Evolutionary conservation across 2,797 vertebrate genomes (phyloP).

Genomic region (Oryzias sinensis): DNA sequence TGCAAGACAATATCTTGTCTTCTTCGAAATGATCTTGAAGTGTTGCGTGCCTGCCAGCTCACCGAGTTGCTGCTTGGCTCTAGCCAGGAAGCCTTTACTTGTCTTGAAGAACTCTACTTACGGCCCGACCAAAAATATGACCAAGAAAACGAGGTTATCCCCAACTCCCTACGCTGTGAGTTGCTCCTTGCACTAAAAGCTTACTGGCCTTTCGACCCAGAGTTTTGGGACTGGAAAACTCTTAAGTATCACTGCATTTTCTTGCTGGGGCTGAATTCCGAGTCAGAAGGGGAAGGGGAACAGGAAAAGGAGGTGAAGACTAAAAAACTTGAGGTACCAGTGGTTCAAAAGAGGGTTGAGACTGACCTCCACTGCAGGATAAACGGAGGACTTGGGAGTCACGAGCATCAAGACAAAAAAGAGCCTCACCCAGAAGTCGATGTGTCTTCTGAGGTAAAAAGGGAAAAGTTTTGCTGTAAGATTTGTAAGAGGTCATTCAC

Average conservation of each 20-base stretch:
- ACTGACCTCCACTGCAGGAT: conserved; percentile 30
- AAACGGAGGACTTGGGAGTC: conserved; percentile 46
- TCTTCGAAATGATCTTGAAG: conserved; percentile 92
- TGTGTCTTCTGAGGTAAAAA: conserved; percentile 64
- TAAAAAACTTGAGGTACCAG: conserved; percentile 71
- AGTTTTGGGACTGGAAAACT: conserved; percentile 99
- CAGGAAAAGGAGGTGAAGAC: conserved; percentile 68
- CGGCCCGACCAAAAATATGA: conserved; percentile 95
- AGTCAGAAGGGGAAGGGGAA: conserved; percentile 79
- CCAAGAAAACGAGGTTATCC: conserved; percentile 88
- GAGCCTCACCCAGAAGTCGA: conserved; percentile 14
- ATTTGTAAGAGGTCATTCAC: conserved; percentile 89
- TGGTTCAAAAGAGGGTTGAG: conserved; percentile 37
- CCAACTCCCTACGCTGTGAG: conserved; percentile 96
- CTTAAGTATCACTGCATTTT: conserved; percentile 90
- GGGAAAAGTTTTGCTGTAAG: conserved; percentile 88
- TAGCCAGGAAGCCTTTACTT: conserved; percentile 82
- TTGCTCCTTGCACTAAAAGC: conserved; percentile 93
- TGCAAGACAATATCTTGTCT: conserved; percentile 95
- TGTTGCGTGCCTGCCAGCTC: conserved; percentile 92
- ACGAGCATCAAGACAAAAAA: conserved; percentile 26
- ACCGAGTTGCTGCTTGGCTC: conserved; percentile 93
- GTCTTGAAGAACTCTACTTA: conserved; percentile 88
- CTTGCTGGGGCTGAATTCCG: conserved; percentile 86
- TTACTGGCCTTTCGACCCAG: conserved; percentile 97